Evolutionary conservation across 1,140 invertebrate genomes (phyloP).

Genomic region (Gryon sp.): DNA sequence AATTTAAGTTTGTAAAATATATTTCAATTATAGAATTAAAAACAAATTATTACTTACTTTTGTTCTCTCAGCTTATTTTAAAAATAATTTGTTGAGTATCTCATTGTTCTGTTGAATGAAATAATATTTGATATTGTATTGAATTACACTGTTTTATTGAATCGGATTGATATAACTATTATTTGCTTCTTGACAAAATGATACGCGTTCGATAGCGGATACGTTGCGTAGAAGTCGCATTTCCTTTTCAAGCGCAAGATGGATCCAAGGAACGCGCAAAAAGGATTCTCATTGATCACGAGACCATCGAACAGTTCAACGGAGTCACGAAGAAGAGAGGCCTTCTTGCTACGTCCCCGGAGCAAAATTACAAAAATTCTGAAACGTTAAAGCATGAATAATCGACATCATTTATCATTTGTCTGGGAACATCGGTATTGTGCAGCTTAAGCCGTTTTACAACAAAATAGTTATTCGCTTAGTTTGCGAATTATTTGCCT

Average conservation of each 20-base stretch:
- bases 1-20: no score
- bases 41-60: no score
- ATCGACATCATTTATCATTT: conserved; percentile 55
- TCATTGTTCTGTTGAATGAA: no score
- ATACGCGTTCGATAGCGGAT: conserved; percentile 51
- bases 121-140: no score
- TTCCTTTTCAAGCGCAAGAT: conserved; percentile 55
- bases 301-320: conserved; percentile 30
- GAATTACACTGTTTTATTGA: no score
- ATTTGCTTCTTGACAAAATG: conserved; percentile 29
- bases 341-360: conserved; percentile 25
- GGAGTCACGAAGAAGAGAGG: conserved; percentile 54
- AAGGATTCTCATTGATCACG: conserved; percentile 56
- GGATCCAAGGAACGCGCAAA: conserved; percentile 24
- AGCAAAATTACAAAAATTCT: conserved; percentile 45
- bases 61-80: neutral
- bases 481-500: conserved; percentile 36
- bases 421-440: conserved; percentile 65
- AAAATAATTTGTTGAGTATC: no score
- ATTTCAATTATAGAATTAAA: no score
- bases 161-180: no score
- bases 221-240: conserved; percentile 55
- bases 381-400: conserved; percentile 53
- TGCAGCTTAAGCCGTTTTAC: conserved; percentile 11
- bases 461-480: conserved; percentile 19